A percentile compares a stretch with the other conserved stretches of the same genome.
phyloP scores from a whole-genome alignment of 2,797 vertebrate genomes.

The Sciurus vulgaris region DNA sequence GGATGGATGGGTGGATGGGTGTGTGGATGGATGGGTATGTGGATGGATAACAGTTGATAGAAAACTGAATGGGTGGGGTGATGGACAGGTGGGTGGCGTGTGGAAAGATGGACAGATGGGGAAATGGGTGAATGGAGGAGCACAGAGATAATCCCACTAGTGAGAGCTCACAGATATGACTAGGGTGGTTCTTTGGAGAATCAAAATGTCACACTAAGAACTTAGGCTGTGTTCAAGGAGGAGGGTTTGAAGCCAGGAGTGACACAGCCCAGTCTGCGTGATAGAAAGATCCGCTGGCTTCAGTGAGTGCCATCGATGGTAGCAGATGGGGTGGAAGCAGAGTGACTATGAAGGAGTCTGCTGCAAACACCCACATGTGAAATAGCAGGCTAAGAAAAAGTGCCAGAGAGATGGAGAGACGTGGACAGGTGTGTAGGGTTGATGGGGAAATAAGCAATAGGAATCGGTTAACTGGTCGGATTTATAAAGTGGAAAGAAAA shows the following conservation, averaged over 20 bases:
- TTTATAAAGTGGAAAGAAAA: background rate
- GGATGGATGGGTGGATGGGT: background rate
- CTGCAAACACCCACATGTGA: background rate
- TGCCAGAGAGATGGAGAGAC: background rate
- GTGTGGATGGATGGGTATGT: background rate
- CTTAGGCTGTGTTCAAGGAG: background rate
- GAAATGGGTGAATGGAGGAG: background rate
- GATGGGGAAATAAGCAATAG: background rate
- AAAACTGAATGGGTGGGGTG: no score
- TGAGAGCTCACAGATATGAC: background rate
- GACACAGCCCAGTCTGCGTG: fast-evolving
- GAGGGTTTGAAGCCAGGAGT: background rate
- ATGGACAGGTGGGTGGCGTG: background rate
- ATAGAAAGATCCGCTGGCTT: background rate
- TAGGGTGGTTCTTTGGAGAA: background rate
- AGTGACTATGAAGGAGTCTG: no score
- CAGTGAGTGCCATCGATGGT: fast-evolving
- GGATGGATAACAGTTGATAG: background rate
- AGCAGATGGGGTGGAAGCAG: background rate
- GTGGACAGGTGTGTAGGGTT: no score
- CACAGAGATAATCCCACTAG: background rate
- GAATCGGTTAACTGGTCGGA: background rate
- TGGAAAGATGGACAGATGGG: background rate
- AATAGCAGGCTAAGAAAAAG: background rate
- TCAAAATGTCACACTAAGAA: background rate